These are phyloP conservation scores for Prorops nasuta DNA, from an alignment of 1,140 invertebrate species.

Conservation along the genomic window DNA sequence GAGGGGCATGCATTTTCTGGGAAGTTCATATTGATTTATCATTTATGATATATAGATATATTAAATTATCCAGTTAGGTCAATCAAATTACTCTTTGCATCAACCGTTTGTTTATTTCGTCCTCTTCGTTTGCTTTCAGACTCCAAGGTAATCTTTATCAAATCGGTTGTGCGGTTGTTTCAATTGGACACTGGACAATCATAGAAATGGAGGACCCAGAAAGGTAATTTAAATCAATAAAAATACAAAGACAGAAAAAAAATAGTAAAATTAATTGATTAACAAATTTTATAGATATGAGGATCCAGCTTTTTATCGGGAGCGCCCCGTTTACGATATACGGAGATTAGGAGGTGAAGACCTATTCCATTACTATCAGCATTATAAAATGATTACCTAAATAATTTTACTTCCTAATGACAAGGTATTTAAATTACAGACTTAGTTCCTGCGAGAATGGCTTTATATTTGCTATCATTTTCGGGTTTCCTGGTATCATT, in stretches of 20 bases:
- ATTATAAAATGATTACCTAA: neutral
- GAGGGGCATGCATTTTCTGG: too few species aligned
- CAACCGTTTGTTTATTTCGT: too few species aligned
- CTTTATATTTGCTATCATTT: conserved; percentile 71
- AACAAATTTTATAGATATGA: conserved; percentile 29
- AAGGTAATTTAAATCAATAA: conserved; percentile 23
- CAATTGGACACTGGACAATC: conserved; percentile 3
- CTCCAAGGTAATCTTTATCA: conserved; percentile 37
- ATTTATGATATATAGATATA: too few species aligned
- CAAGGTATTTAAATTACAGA: conserved; percentile 39
- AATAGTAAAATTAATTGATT: neutral
- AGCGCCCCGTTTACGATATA: conserved; percentile 24
- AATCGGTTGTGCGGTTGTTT: too few species aligned
- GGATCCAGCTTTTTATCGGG: conserved; percentile 29
- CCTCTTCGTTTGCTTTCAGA: too few species aligned
- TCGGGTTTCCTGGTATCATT: conserved; percentile 72
- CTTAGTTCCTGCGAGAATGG: conserved; percentile 63
- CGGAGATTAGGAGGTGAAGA: conserved; percentile 36
- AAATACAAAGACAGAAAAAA: too few species aligned
- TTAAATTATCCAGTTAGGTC: too few species aligned
- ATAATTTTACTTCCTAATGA: neutral
- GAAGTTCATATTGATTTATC: too few species aligned
- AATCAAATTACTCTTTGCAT: too few species aligned
- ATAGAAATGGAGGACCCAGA: conserved; percentile 36
- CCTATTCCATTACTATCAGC: neutral